These are phyloP conservation scores for Melikaiella ostensackeni DNA, from an alignment of 2,888 invertebrate genomes.

Conservation along the genomic window DNA sequence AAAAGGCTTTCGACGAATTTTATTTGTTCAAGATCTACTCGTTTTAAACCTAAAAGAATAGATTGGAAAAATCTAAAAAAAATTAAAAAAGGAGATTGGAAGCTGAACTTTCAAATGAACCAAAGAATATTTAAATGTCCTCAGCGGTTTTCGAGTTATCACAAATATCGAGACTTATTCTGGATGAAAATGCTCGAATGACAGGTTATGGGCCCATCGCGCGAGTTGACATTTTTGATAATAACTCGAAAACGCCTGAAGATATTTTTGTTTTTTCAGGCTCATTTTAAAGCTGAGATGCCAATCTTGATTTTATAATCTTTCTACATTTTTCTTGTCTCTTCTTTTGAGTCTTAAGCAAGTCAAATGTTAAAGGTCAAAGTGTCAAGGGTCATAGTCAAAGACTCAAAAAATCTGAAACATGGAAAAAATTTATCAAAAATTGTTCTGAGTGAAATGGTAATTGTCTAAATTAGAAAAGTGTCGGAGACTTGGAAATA, in stretches of 20 bases:
- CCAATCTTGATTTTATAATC: not conserved
- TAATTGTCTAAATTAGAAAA: not conserved
- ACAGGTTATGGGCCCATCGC: not conserved
- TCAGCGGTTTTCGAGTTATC: not conserved
- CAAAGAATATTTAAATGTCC: not conserved
- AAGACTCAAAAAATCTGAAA: not conserved
- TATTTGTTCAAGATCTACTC: not conserved
- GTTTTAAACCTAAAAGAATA: not conserved
- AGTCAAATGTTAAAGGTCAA: no score
- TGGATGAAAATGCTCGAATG: not conserved
- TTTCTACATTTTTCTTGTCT: not conserved
- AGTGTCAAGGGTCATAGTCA: not conserved
- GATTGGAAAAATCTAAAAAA: no score
- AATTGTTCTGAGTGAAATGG: not conserved
- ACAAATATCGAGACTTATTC: not conserved
- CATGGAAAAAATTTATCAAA: not conserved
- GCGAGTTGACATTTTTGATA: not conserved
- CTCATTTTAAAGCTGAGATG: not conserved
- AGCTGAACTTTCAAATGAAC: no score
- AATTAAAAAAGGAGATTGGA: no score
- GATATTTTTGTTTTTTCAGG: not conserved
- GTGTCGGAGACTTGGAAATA: not conserved
- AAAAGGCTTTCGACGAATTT: not conserved
- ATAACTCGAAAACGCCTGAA: not conserved
- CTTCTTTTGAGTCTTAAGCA: no score